Percentiles rank a stretch among this genome's conserved stretches.
Evolutionary conservation across 2,797 vertebrate species (phyloP).

Genomic region (Pantherophis vulpinus): DNA sequence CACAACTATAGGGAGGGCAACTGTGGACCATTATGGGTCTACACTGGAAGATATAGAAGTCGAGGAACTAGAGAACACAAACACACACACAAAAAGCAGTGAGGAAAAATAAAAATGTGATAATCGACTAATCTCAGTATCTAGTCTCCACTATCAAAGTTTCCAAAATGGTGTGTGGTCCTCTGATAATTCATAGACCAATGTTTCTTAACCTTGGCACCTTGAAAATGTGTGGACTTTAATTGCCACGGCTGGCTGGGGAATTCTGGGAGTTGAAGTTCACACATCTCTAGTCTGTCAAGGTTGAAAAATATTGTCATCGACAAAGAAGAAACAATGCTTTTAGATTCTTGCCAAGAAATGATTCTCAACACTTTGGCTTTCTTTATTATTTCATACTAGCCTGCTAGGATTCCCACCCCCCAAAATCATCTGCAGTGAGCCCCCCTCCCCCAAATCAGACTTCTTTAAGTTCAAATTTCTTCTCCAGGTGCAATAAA

Average conservation of each 20-base stretch:
- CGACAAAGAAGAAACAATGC: neutral
- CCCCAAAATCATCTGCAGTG: neutral
- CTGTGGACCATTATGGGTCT: neutral
- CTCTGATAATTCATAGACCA: neutral
- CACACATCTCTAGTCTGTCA: neutral
- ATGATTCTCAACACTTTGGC: neutral
- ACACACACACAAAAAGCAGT: neutral
- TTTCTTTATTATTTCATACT: neutral
- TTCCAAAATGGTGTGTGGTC: neutral
- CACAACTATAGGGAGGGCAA: neutral
- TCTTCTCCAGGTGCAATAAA: neutral
- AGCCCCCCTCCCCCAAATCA: neutral
- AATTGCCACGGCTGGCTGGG: neutral
- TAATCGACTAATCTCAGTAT: neutral
- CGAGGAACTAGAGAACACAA: neutral
- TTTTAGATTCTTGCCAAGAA: neutral
- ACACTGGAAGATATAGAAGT: neutral
- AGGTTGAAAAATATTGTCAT: neutral
- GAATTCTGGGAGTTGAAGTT: neutral
- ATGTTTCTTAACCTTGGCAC: neutral
- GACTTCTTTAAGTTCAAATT: neutral
- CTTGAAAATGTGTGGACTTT: neutral
- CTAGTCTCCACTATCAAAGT: neutral
- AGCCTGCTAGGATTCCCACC: neutral
- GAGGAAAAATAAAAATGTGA: neutral